Evolutionary conservation across 2,888 invertebrate genomes (phyloP).

Genomic region (Agrilus cyanescens): DNA sequence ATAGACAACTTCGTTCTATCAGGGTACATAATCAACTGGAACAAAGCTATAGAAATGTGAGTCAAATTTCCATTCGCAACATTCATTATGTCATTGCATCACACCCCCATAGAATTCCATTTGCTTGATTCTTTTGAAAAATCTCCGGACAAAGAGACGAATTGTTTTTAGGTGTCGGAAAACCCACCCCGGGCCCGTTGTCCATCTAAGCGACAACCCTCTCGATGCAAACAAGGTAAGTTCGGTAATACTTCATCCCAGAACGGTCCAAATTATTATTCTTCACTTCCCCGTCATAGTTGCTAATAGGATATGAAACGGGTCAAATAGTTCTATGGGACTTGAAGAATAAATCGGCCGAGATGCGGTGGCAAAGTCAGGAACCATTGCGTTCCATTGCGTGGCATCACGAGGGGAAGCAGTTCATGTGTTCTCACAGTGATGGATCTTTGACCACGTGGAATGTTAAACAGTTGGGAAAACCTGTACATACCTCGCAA

Average conservation of each 20-base stretch:
- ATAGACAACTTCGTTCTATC: conserved; percentile 92
- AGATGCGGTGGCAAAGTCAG: conserved; percentile 67
- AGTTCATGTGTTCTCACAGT: conserved; percentile 90
- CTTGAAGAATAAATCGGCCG: conserved; percentile 72
- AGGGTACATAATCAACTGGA: conserved; percentile 99
- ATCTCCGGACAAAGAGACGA: too few species aligned
- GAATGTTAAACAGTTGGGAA: conserved; percentile 64
- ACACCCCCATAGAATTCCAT: too few species aligned
- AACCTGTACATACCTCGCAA: conserved; percentile 71
- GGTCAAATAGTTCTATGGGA: conserved; percentile 96
- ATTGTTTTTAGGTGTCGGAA: conserved; percentile 69
- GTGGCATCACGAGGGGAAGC: conserved; percentile 98
- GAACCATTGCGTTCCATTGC: conserved; percentile 77
- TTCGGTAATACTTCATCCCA: conserved; percentile 4
- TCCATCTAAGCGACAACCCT: conserved; percentile 95
- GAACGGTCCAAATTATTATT: neutral
- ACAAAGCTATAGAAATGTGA: conserved; percentile 99
- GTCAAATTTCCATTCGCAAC: too few species aligned
- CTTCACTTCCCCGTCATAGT: conserved; percentile 41
- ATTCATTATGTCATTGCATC: too few species aligned
- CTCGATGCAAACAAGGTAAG: conserved; percentile 89
- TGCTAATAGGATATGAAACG: conserved; percentile 91
- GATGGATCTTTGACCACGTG: conserved; percentile 95
- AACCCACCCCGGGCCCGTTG: conserved; percentile 93
- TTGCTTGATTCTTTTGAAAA: too few species aligned